Evolutionary conservation across 1,140 invertebrate genomes (phyloP), one percentile per base, ranked within the genome.

Genomic region (Steinernema khuongi): DNA sequence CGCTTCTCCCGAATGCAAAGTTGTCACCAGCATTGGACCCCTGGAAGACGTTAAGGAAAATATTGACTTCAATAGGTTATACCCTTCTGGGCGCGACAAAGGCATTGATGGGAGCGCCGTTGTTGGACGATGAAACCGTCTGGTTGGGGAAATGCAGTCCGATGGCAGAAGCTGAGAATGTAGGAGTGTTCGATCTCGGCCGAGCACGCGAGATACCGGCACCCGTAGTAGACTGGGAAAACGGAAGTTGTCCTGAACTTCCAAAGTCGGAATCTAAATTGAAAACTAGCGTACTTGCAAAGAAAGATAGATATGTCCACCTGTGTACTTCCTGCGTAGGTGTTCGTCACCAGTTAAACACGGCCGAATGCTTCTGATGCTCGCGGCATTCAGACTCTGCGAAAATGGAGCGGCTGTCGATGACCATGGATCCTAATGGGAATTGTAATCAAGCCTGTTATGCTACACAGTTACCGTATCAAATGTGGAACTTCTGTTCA

Each of bases 341-440:
- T 78, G 72, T 28, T 78, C 79, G 70, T 81, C 75, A 30, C 83
- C 83, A 26, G 80, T 81, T 33, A 82, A 76, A 33, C 80, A 72
- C n/a, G 82, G 68, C 69, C 82, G 70, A 11, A 68, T 71, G 30
- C 67, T 36, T 30, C 71, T 2, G 43, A 36, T 44, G 11, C 44
- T n/a, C n/a, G n/a, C 44, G 1, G 66, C 74, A 29, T 79, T 79
- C 50, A 80, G 68, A 30, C 82, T 80, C 43, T 85, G 81, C 22
- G 84, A 78, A 44, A 85, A 83, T 17, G 74, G 33, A 17, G 44
- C 70, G n/a, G 77, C 36, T 26, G 73, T 72, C 1, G 67, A 36
- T n/a, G 79, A 70, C 83, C 82, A 85, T 7, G 82, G 83, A 75
- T 84, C 83, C 82, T 82, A 68, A 78, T 36, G 28, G 0, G 0